A percentile compares a stretch with the other conserved stretches of the same genome.
phyloP scores from a whole-genome alignment of 1,140 invertebrate genomes.

The Plodia interpunctella region DNA sequence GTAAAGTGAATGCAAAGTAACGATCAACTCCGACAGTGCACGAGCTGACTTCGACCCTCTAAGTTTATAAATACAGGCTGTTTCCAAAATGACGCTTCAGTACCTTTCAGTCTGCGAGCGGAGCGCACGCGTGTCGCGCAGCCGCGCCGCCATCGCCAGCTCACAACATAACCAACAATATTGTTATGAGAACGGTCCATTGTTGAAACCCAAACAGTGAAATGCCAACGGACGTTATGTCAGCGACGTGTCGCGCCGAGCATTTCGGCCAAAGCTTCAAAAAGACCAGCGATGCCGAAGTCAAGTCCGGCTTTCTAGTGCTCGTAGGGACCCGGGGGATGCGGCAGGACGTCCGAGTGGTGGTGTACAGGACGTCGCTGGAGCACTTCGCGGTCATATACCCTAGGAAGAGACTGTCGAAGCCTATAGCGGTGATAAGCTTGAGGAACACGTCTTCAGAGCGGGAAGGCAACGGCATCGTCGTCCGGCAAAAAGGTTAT shows the following conservation, averaged over 20 bases:
- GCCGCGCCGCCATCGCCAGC: slow-evolving; percentile 7
- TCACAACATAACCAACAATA: slow-evolving; percentile 22
- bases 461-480: slow-evolving; percentile 74
- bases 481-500: slow-evolving; percentile 79
- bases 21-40: slow-evolving; percentile 32
- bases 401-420: slow-evolving; percentile 81
- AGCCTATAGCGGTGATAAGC: slow-evolving; percentile 81
- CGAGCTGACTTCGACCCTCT: slow-evolving; percentile 25
- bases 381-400: slow-evolving; percentile 84
- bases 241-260: slow-evolving; percentile 42
- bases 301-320: slow-evolving; percentile 80
- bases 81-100: slow-evolving; percentile 30
- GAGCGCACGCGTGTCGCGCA: slow-evolving; percentile 14
- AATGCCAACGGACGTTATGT: slow-evolving; percentile 66
- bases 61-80: slow-evolving; percentile 35
- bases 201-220: slow-evolving; percentile 44
- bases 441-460: slow-evolving; percentile 79
- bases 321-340: slow-evolving; percentile 78
- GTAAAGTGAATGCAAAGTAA: slow-evolving; percentile 38
- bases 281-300: slow-evolving; percentile 79
- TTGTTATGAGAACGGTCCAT: slow-evolving; percentile 36
- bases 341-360: slow-evolving; percentile 80
- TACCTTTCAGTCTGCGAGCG: slow-evolving; percentile 14
- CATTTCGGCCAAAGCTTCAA: slow-evolving; percentile 46
- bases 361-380: slow-evolving; percentile 81